Evolutionary conservation across 2,113 vertebrate species (phyloP).

Genomic region (Oryzias celebensis): DNA sequence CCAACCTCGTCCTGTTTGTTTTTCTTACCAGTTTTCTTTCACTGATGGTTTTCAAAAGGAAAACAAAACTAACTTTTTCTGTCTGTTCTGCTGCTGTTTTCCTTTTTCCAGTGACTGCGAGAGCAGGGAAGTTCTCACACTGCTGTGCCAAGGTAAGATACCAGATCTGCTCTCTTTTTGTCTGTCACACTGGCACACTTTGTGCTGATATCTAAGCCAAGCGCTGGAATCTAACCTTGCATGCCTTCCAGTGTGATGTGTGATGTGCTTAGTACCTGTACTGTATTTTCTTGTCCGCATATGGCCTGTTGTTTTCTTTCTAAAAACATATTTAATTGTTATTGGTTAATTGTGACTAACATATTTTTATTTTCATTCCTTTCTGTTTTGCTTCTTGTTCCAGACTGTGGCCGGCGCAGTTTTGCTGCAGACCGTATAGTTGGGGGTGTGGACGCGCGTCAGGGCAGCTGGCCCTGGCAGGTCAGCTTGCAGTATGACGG

Average conservation of each 20-base stretch:
- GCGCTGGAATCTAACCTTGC: constrained; percentile 1
- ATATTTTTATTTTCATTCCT: background rate
- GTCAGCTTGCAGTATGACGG: constrained; percentile 87
- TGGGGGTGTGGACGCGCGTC: constrained; percentile 82
- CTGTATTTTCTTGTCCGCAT: background rate
- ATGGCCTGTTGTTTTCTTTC: background rate
- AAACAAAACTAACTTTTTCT: constrained; percentile 1
- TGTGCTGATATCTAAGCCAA: constrained; percentile 1
- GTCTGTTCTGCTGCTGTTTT: constrained; percentile 20
- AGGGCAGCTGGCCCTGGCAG: constrained; percentile 90
- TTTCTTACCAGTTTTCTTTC: constrained; percentile 5
- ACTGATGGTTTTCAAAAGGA: background rate
- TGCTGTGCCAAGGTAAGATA: constrained; percentile 78
- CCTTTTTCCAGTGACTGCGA: constrained; percentile 77
- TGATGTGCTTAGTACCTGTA: background rate
- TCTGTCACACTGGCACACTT: constrained; percentile 36
- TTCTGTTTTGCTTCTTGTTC: background rate
- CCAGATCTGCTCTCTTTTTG: constrained; percentile 8
- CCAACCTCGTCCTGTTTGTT: constrained; percentile 18
- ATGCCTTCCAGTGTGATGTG: background rate
- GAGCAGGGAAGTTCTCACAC: constrained; percentile 74
- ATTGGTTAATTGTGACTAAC: background rate
- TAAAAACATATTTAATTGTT: background rate
- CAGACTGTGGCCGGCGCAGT: constrained; percentile 87
- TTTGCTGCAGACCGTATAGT: constrained; percentile 86